Evolutionary conservation across 1,140 invertebrate genomes (phyloP).

Genomic region (Argopecten irradians): DNA sequence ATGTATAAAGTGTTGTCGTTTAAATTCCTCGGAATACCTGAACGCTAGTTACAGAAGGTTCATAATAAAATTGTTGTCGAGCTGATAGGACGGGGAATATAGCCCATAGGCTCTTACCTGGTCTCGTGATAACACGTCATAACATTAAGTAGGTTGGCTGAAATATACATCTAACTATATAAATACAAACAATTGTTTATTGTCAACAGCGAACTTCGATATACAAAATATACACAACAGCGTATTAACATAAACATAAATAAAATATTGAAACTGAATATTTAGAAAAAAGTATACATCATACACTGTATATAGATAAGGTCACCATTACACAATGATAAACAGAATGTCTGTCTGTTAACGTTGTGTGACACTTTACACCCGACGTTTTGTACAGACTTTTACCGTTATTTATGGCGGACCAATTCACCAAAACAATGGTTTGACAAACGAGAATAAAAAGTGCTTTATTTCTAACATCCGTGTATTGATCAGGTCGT

Average conservation of each 20-base stretch:
- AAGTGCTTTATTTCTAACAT: not conserved
- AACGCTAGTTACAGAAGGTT: not conserved
- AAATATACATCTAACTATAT: not conserved
- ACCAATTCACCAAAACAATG: not conserved
- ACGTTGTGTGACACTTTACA: too few relatives aligned
- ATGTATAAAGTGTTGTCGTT: not conserved
- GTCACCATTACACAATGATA: not conserved
- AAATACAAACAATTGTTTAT: constrained; percentile 4
- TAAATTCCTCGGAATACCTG: not conserved
- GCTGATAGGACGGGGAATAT: not conserved
- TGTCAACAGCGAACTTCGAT: not conserved
- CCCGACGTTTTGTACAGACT: not conserved
- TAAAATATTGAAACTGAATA: not conserved
- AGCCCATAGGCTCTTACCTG: not conserved
- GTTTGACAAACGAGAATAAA: not conserved
- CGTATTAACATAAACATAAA: not conserved
- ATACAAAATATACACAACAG: constrained; percentile 1
- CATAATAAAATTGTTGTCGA: constrained; percentile 10
- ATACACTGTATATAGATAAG: too few relatives aligned
- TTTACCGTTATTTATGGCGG: not conserved
- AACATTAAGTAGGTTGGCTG: not conserved
- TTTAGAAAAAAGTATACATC: not conserved
- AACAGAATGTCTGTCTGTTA: too few relatives aligned
- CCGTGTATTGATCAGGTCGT: not conserved
- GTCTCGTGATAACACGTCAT: not conserved